These are phyloP conservation scores for cattle (Bos taurus) DNA, from an alignment of 2,113 vertebrate species.

Conservation along the genomic window DNA sequence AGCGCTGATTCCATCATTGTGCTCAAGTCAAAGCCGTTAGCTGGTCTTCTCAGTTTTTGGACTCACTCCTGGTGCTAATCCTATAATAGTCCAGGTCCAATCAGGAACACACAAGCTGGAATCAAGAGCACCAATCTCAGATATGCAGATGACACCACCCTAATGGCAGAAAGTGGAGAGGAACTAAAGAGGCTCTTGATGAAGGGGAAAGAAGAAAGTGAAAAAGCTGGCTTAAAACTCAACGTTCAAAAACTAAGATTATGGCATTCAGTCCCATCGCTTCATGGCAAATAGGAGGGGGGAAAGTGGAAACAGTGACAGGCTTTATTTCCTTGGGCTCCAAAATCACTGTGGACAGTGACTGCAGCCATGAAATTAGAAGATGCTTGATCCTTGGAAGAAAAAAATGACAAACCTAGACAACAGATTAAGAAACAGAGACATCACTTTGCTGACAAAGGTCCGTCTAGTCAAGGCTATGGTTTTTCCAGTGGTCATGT, in stretches of 20 bases:
- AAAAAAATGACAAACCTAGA: not conserved
- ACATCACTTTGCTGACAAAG: not conserved
- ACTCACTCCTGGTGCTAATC: not conserved
- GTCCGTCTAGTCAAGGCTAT: not conserved
- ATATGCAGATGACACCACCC: not conserved
- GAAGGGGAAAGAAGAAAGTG: not conserved
- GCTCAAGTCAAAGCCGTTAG: not conserved
- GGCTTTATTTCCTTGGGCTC: not conserved
- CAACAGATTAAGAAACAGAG: not conserved
- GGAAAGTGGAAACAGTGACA: not conserved
- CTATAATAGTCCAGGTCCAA: not conserved
- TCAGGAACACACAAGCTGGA: not conserved
- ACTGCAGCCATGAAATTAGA: not conserved
- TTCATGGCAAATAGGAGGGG: not conserved
- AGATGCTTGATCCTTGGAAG: not conserved
- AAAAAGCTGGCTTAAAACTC: not conserved
- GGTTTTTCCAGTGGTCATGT: not conserved
- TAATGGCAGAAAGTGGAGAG: not conserved
- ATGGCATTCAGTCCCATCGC: not conserved
- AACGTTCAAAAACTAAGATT: not conserved
- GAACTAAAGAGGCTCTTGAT: not conserved
- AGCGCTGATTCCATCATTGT: accelerated
- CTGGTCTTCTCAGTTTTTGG: not conserved
- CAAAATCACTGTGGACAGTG: not conserved
- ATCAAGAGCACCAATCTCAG: not conserved